Evolutionary conservation across 2,888 invertebrate genomes (phyloP), one percentile per base, ranked within the genome.

Genomic region (Rhamphomyia laevipes): DNA sequence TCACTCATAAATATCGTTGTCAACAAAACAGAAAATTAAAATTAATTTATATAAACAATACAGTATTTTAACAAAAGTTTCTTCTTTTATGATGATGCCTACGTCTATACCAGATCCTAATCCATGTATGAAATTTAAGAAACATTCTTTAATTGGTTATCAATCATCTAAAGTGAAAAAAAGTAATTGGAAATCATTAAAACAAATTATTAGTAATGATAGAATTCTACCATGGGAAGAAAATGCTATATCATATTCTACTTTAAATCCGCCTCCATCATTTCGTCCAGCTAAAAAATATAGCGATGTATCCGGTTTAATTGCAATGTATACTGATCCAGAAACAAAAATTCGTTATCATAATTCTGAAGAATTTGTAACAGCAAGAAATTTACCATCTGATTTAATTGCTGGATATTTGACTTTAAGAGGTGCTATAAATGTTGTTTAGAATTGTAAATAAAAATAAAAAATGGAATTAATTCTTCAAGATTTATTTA

Each of bases 281-380:
- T 87, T 93, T 63, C 83, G 82, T 63, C 94, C 94, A 5, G 82
- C 88, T 0, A 92, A 92, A 63, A 94, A 93, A 61, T 94, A 94
- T 68, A 94, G 93, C 0, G 94, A 94, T 64, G 82, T 94, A 54
- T 91, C 91, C 48, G 93, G 93, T 0, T 69, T 93, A 31, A 82
- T 84, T 41, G 86, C 92, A 21, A 84, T 84, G 13, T 95, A 94
- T 62, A 85, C 86, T 56, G 93, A 94, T 72, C 88, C 94, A 4
- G 89, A 90, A 64, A 91, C 89, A 1, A 89, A 92, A 64, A 73
- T 95, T 7, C 78, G 84, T 55, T 95, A 83, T 66, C 82, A 88
- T 45, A 87, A 85, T 66, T 77, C 83, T 41, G 92, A 93, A 58
- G 95, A 95, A 67, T 94, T 88, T 73, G 75, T 83, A 3, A 86